These are phyloP conservation scores for Holothuria glaberrima DNA, from an alignment of 35 echinoderm and acorn worm species.

Conservation along the genomic window DNA sequence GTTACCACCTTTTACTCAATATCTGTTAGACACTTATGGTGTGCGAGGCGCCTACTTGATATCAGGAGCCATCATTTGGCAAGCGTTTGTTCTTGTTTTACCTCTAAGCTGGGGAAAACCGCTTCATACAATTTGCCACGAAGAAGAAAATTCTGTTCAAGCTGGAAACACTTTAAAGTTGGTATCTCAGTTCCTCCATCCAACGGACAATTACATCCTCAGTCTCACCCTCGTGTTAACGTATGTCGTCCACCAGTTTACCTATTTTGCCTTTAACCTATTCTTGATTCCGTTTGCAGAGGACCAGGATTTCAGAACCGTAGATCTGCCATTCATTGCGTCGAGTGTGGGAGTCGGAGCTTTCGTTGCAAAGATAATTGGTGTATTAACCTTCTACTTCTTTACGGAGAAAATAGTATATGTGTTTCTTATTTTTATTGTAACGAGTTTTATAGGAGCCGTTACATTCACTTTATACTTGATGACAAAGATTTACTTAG, in stretches of 20 bases:
- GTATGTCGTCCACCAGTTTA: background rate
- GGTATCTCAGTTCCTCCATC: background rate
- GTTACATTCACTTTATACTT: background rate
- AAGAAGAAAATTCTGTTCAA: too few species aligned
- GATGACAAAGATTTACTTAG: background rate
- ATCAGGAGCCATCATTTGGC: background rate
- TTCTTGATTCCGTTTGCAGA: slow-evolving; percentile 26
- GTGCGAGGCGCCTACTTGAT: slow-evolving; percentile 6
- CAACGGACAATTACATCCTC: slow-evolving; percentile 6
- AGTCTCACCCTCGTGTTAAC: background rate
- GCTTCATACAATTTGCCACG: background rate
- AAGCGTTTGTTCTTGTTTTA: background rate
- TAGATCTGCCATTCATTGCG: background rate
- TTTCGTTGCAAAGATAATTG: background rate
- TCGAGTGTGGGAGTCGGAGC: slow-evolving; percentile 10
- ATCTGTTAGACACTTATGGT: background rate
- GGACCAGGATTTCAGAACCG: background rate
- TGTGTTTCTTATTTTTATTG: background rate
- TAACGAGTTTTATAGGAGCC: background rate
- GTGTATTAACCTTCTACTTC: background rate
- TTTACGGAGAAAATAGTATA: background rate
- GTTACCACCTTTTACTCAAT: background rate
- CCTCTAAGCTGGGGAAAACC: background rate
- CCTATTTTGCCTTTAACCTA: slow-evolving; percentile 36
- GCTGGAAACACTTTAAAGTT: background rate